A percentile compares a stretch with the other conserved stretches of the same genome.
phyloP scores from a whole-genome alignment of 2,113 vertebrate species.

The Lepisosteus oculatus region DNA sequence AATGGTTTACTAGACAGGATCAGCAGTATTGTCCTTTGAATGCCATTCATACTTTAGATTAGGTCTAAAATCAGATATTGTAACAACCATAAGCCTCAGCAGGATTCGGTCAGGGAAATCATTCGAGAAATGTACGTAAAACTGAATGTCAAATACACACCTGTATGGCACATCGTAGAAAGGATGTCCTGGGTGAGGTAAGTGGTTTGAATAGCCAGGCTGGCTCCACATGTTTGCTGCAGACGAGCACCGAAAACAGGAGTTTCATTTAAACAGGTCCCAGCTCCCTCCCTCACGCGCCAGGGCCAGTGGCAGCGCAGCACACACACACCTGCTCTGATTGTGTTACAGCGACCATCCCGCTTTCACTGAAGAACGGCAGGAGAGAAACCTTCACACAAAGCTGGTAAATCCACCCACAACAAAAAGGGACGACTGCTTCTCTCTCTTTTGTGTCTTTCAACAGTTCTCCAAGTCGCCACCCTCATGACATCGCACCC shows the following conservation, averaged over 20 bases:
- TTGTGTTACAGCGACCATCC: slow-evolving; percentile 30
- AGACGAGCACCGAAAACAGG: slow-evolving; percentile 53
- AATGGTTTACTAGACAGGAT: too few species aligned
- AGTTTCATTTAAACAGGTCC: slow-evolving; percentile 66
- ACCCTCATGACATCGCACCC: slow-evolving; percentile 65
- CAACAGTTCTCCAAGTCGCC: slow-evolving; percentile 55
- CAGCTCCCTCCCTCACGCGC: slow-evolving; percentile 35
- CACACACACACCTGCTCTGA: slow-evolving; percentile 38
- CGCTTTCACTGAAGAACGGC: background rate
- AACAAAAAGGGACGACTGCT: background rate
- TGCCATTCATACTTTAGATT: too few species aligned
- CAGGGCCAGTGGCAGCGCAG: slow-evolving; percentile 30
- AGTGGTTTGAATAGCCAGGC: slow-evolving; percentile 68
- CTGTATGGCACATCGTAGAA: slow-evolving; percentile 73
- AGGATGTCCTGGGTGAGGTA: slow-evolving; percentile 63
- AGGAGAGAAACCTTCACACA: slow-evolving; percentile 9
- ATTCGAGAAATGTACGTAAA: slow-evolving; percentile 6
- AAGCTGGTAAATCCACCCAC: background rate
- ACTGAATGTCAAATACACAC: slow-evolving; percentile 63
- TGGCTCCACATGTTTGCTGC: slow-evolving; percentile 72
- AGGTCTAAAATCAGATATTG: background rate
- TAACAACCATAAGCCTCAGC: slow-evolving; percentile 31
- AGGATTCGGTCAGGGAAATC: background rate
- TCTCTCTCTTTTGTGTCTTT: background rate
- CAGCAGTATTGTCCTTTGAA: too few species aligned